Conservation (phyloP, 2,113 vertebrate genomes). For the Epinephelus moara region DNA sequence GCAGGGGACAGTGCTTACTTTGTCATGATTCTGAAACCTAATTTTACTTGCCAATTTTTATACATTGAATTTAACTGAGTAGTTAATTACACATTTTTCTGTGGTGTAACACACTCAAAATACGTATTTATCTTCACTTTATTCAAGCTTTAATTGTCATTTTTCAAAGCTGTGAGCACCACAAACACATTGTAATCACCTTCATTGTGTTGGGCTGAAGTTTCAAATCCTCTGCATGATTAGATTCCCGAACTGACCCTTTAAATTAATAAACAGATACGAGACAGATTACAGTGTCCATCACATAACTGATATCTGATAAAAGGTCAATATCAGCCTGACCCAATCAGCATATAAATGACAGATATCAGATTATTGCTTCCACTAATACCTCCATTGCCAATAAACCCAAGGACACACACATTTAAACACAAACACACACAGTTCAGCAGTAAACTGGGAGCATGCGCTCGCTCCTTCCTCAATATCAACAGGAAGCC, state of each 20-base stretch:
- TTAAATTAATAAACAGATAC: background rate
- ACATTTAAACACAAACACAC: conserved; percentile 22
- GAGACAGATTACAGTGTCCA: background rate
- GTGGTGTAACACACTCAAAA: too few species aligned
- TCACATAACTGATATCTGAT: background rate
- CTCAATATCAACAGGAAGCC: conserved; percentile 64
- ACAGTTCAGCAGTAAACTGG: conserved; percentile 25
- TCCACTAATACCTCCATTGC: background rate
- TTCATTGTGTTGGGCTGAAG: background rate
- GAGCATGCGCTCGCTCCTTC: conserved; percentile 26
- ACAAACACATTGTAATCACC: background rate
- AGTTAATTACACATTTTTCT: too few species aligned
- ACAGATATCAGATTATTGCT: background rate
- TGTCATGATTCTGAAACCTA: too few species aligned
- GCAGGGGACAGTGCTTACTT: too few species aligned
- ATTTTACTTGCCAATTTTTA: too few species aligned
- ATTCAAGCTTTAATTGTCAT: background rate
- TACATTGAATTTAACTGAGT: too few species aligned
- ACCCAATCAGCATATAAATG: background rate
- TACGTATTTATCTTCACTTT: too few species aligned
- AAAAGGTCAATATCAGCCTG: background rate
- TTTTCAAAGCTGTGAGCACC: background rate
- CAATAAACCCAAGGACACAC: conserved; percentile 11
- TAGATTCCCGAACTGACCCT: background rate
- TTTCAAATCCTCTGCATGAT: background rate